Base-by-base conservation (phyloP, 2,113 vertebrate species). In the Mormoops blainvillei region DNA sequence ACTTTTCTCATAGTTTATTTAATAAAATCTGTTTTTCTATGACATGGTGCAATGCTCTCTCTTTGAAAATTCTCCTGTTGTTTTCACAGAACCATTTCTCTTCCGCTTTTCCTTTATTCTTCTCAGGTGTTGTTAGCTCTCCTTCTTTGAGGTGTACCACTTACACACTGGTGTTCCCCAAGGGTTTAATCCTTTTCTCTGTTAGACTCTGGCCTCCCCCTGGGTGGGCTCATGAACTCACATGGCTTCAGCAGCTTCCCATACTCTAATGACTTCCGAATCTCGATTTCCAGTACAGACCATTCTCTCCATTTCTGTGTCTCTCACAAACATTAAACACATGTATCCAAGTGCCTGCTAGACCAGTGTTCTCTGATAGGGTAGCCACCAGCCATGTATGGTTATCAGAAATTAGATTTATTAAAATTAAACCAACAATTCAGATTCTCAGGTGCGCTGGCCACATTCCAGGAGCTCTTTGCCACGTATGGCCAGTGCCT, bases 371-470 rank as follows among this genome's bases (percentile, higher is more conserved):
- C 12, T 56, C 16, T 48, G 33, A 9, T 26, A 28, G 13, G 19
- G 26, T 48, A 41, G 68, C 36, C 15, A 50, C 15, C 31, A 56
- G 58, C 67, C 41, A 82, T 13, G 4, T 33, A 48, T 7, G 5
- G 43, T 31, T 68, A 33, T 3, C 74, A 4, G 16, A 95, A 76
- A 90, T 76, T 74, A 26, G 67, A 45, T 82, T 84, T 67, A 45
- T 76, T 67, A 38, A 73, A 18, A 63, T 63, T 52, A 68, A 61
- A 73, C 56, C 73, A 87, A 73, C 58, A 84, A n/a, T 41, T 58
- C n/a, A 89, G 56, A 31, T 61, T n/a, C 10, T 52, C 16, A 14
- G 41, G 7, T 20, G 6, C 31, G 48, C 18, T 78, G 33, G 19
- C 19, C 48, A 50, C 31, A 43, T 68, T 73, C 54, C 9, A 41